Evolutionary conservation across 92 coral and sea anemone genomes (phyloP), one percentile per base, ranked within the genome.

Genomic region (Bergia sp.): DNA sequence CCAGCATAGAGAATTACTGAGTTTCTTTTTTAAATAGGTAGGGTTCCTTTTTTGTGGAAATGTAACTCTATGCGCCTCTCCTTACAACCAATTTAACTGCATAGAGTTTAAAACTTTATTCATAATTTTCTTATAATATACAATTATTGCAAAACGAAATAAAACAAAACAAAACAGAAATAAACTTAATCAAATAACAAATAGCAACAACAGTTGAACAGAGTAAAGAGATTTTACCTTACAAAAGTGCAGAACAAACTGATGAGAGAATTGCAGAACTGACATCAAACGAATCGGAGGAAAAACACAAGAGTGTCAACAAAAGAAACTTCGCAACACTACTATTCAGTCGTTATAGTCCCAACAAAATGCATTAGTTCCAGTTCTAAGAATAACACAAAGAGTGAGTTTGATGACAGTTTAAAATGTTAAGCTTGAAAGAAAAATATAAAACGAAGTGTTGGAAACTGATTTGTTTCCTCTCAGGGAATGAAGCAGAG

Each of bases 401-500:
- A 53, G 16, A 73, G 47, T 21, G 74, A n/a, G 66, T 58, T 18
- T 20, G 7, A 10, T 53, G 5, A 90, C 73, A 77, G 73, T 21
- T 18, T 73, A 47, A 39, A 50, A 76, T 37, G 57, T 38, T 82
- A 58, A 82, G 65, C 57, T 37, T 74, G 38, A 75, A 53, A 82
- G 40, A 55, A 73, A 37, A 61, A 61, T 23, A 61, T 3, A 61
- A 23, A 61, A 61, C 23, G 23, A 61, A 61, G 69, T 41, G 11
- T 10, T 42, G 47, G 57, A 66, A 71, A 65, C n/a, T 0, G 58
- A 37, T n/a, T n/a, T 39, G 69, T 78, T 78, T 44, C 79, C 79
- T 41, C 53, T 76, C 23, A 15, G 80, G 47, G 20, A 49, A 64
- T 82, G 76, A 82, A 39, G 75, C 72, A 82, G 86, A 82, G 86